These are phyloP conservation scores for Xyrichtys novacula DNA, from an alignment of 2,797 vertebrate genomes.

Conservation along the genomic window DNA sequence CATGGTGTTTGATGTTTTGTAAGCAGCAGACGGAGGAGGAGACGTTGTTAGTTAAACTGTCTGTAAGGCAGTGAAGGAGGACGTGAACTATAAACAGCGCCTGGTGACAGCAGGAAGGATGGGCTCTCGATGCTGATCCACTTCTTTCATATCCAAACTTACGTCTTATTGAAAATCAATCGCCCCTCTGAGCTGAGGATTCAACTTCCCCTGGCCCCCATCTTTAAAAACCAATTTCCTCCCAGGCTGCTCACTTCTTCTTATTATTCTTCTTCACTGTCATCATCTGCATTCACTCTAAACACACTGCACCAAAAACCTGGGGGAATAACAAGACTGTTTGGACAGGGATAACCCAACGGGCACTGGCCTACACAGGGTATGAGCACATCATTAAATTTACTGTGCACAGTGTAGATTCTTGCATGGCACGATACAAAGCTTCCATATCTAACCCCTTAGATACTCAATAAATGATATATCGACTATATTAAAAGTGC, in stretches of 20 bases:
- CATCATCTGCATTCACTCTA: constrained; percentile 56
- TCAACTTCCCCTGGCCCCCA: constrained; percentile 47
- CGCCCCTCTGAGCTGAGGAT: constrained; percentile 49
- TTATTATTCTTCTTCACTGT: constrained; percentile 28
- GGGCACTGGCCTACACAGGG: no score
- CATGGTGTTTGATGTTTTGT: constrained; percentile 37
- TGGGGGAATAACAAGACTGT: not conserved
- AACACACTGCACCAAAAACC: constrained; percentile 55
- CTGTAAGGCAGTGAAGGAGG: constrained; percentile 19
- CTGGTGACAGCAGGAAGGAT: constrained; percentile 29
- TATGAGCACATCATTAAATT: no score
- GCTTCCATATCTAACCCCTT: no score
- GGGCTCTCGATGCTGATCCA: constrained; percentile 20
- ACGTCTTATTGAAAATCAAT: constrained; percentile 45
- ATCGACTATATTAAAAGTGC: no score
- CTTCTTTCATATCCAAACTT: constrained; percentile 44
- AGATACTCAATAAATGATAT: no score
- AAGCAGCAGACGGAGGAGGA: constrained; percentile 36
- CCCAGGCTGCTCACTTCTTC: constrained; percentile 17
- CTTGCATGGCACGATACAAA: no score
- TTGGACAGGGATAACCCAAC: no score
- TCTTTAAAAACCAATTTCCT: constrained; percentile 42
- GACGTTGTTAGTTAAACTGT: constrained; percentile 36
- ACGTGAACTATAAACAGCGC: constrained; percentile 10
- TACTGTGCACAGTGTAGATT: no score